Evolutionary conservation across 2,113 vertebrate genomes (phyloP).

Genomic region (Sus scrofa): DNA sequence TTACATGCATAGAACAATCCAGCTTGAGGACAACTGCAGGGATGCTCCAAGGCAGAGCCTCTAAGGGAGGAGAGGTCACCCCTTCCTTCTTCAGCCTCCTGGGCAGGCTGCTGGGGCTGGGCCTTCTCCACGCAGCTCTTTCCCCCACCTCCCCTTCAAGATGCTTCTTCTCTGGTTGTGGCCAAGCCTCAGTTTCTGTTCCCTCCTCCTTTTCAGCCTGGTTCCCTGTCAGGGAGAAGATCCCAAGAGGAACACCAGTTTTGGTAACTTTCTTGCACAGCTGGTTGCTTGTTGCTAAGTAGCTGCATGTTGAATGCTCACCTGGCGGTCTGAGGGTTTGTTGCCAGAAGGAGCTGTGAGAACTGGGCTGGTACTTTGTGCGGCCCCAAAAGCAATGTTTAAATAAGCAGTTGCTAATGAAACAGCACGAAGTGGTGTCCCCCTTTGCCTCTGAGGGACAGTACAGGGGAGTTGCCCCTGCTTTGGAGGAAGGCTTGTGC

Average conservation of each 20-base stretch:
- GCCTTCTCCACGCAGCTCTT: fast-evolving
- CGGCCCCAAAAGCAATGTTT: not conserved
- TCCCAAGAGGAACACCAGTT: not conserved
- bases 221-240: not conserved
- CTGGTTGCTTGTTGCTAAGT: not conserved
- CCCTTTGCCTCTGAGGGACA: not conserved
- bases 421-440: not conserved
- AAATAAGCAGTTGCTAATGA: not conserved
- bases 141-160: not conserved
- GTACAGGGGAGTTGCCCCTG: not conserved
- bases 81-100: not conserved
- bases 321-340: not conserved
- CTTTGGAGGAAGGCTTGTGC: not conserved
- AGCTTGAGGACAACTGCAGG: not conserved
- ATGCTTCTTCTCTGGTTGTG: not conserved
- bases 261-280: not conserved
- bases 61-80: not conserved
- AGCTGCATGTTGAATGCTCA: not conserved
- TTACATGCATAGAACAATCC: not conserved
- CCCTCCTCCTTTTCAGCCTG: not conserved
- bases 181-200: not conserved
- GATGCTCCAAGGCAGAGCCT: not conserved
- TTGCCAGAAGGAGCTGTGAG: not conserved
- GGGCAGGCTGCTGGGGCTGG: not conserved
- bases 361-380: not conserved